Evolutionary conservation across 2,113 vertebrate genomes (phyloP).

Genomic region (Clupea harengus): DNA sequence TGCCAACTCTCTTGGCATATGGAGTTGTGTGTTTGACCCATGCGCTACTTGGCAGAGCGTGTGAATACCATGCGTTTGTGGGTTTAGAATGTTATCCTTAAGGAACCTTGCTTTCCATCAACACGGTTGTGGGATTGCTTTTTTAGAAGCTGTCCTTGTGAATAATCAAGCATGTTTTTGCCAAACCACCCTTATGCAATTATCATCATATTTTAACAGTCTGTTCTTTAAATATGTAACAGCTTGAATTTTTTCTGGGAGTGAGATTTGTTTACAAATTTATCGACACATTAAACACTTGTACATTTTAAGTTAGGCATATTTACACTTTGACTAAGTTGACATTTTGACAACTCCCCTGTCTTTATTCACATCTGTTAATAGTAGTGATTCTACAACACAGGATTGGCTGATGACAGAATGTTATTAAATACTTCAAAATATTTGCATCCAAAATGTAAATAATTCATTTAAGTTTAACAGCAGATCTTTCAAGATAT

Average conservation of each 20-base stretch:
- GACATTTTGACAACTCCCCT: constrained; percentile 3
- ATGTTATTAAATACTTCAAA: neutral
- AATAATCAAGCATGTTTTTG: constrained; percentile 49
- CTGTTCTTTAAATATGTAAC: neutral
- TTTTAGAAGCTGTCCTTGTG: constrained; percentile 23
- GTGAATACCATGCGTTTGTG: constrained; percentile 52
- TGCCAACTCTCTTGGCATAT: constrained; percentile 67
- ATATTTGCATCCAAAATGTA: neutral
- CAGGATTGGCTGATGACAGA: neutral
- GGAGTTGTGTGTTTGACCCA: constrained; percentile 57
- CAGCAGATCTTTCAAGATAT: neutral
- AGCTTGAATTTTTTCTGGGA: neutral
- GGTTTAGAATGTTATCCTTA: constrained; percentile 68
- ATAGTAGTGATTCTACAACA: neutral
- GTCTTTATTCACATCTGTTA: neutral
- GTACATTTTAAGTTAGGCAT: neutral
- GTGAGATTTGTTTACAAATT: neutral
- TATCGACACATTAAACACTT: neutral
- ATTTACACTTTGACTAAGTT: neutral
- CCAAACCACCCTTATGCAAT: constrained; percentile 53
- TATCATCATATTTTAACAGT: constrained; percentile 47
- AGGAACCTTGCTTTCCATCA: constrained; percentile 62
- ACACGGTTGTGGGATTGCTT: constrained; percentile 35
- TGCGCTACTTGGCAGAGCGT: constrained; percentile 59
- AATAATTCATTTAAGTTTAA: neutral